Evolutionary conservation across 2,888 invertebrate species (phyloP), one percentile per base, ranked within the genome.

Genomic region (Pyralis farinalis): DNA sequence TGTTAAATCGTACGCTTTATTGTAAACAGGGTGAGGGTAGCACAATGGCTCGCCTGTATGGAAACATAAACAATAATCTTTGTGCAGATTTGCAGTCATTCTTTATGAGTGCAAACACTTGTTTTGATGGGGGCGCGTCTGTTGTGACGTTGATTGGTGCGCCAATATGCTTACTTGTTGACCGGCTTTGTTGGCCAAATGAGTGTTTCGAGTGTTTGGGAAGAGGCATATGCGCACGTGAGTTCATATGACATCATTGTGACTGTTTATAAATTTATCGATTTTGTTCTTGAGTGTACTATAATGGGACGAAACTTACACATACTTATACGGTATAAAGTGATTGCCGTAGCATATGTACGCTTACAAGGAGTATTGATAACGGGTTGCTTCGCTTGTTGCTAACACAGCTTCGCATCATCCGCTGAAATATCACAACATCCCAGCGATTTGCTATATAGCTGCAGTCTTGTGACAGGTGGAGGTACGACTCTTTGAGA

Each of bases 101-200:
- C 80, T 84, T 82, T 83, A 84, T 82, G 80, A 83, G 82, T 67
- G 84, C 81, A 85, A 85, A 85, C 86, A 86, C 85, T 86, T 74
- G 78, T 79, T 81, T 72, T 75, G 62, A 61, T 66, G 65, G 68
- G 65, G 71, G 59, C 58, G 51, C 54, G 56, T 44, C 58, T 64
- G 81, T 81, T 82, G 77, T 83, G 77, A 81, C 76, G 78, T 77
- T 77, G 83, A 85, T 82, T 81, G 81, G 80, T 81, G 76, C 77
- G 73, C 77, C 86, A 85, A 86, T 84, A 85, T 85, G 83, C 81
- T 76, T 63, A 70, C 74, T 69, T 70, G 77, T 80, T 75, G 80
- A 70, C 74, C 73, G 76, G 71, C 74, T 71, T 86, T 86, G 84
- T 84, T 70, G 65, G 59, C 65, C 60, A 82, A 84, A 86, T 85